Conservation (phyloP, 2,888 invertebrate genomes). For the Plusia festucae region DNA sequence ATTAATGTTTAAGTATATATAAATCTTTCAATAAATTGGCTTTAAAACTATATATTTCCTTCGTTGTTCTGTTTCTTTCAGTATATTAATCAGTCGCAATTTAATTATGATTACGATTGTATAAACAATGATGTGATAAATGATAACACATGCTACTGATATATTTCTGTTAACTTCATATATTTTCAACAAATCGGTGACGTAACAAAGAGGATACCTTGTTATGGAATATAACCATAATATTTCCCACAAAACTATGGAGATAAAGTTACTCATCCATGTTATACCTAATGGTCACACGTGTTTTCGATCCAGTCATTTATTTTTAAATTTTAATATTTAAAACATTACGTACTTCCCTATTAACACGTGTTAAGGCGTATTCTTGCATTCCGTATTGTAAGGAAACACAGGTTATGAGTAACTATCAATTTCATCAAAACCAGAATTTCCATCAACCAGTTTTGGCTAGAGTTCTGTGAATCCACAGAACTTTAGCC, state of each 20-base stretch:
- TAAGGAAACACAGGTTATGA: too few relatives aligned
- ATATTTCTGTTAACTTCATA: not conserved
- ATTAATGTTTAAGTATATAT: not conserved
- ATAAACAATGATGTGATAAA: not conserved
- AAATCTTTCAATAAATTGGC: not conserved
- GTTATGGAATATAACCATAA: conserved; percentile 2
- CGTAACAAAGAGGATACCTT: not conserved
- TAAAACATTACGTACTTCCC: too few relatives aligned
- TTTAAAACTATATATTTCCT: not conserved
- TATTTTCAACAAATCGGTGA: not conserved
- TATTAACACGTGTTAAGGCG: too few relatives aligned
- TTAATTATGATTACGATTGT: not conserved
- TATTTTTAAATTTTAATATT: not conserved
- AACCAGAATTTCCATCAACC: too few relatives aligned
- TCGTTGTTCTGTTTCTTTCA: not conserved
- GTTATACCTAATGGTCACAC: not conserved
- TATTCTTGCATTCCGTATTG: too few relatives aligned
- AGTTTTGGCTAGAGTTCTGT: too few relatives aligned
- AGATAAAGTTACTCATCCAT: not conserved
- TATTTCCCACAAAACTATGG: not conserved
- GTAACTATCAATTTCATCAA: too few relatives aligned
- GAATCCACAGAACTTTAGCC: too few relatives aligned
- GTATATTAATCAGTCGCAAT: not conserved
- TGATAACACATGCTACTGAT: not conserved
- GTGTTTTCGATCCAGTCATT: not conserved